Evolutionary conservation across 2,113 vertebrate species (phyloP), one percentile per base, ranked within the genome.

Genomic region (Tympanuchus pallidicinctus): DNA sequence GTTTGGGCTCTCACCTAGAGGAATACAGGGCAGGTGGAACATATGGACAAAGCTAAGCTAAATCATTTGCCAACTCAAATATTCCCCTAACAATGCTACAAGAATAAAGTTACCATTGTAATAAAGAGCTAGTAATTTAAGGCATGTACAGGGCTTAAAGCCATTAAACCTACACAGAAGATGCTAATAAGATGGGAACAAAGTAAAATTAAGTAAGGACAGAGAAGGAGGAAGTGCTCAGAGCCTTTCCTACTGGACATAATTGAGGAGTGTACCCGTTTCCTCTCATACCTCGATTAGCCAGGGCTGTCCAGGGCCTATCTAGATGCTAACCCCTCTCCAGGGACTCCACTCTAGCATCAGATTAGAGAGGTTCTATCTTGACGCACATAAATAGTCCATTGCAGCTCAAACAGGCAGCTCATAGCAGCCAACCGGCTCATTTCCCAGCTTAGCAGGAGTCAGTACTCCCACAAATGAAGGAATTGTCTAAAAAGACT

Each of bases 141-240:
- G 56, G 30, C 86, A 95, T 93, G 60, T 96, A 96, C 93, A 97
- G 82, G 96, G 97, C 96, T 97, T 97, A 97, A 97, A 97, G 22
- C 10, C 79, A 91, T 64, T 38, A 38, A 47, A 89, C 69, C n/a
- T 79, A 87, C 56, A 80, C 7, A 74, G 66, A 82, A 79, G 17
- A 67, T 57, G 38, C 11, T 56, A 85, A 36, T 87, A 80, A 77
- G 17, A 93, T 5, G 43, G 36, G 17, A 80, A 67, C 19, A 64
- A 77, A 80, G n/a, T 27, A 67, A 89, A 87, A n/a, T 28, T 64
- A 85, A 86, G 36, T 64, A 85, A 86, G 36, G 36, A 76, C 38
- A 87, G 59, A 89, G 52, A 45, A 86, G 36, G 36, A 59, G 34
- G 34, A 89, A 63, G 6, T 47, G 74, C 28, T 38, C 12, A 6